phyloP scores from a whole-genome alignment of 2,888 invertebrate species.

The Labia minor region DNA sequence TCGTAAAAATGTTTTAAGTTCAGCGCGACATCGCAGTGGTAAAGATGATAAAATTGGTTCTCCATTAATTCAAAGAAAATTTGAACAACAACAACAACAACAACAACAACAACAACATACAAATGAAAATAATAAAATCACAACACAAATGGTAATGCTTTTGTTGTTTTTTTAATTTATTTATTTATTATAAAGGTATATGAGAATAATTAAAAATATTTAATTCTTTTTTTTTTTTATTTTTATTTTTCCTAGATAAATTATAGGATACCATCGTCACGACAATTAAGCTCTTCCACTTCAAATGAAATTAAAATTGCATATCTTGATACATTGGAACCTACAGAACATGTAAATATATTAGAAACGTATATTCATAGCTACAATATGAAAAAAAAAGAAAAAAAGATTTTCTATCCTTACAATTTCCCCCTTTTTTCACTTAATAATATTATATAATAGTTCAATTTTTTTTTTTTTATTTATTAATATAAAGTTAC shows the following conservation, averaged over 20 bases:
- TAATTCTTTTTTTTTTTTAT: no score
- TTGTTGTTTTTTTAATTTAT: neutral
- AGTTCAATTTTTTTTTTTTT: no score
- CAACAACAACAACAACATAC: no score
- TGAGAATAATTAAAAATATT: no score
- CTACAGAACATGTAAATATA: neutral
- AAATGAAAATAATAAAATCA: neutral
- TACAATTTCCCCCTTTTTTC: no score
- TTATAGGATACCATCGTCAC: neutral
- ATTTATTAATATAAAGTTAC: no score
- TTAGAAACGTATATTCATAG: no score
- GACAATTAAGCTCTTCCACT: neutral
- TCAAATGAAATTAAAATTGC: neutral
- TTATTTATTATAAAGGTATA: neutral
- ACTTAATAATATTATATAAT: no score
- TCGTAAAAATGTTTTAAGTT: constrained; percentile 75
- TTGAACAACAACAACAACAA: constrained; percentile 36
- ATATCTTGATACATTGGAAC: neutral
- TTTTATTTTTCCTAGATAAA: neutral
- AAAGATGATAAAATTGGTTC: constrained; percentile 60
- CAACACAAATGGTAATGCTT: neutral
- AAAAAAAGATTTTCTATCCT: no score
- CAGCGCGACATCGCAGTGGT: constrained; percentile 75
- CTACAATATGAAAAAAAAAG: no score
- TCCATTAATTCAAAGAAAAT: constrained; percentile 60